phyloP scores from a whole-genome alignment of 2,113 vertebrate species.

The Callopanchax toddi region DNA sequence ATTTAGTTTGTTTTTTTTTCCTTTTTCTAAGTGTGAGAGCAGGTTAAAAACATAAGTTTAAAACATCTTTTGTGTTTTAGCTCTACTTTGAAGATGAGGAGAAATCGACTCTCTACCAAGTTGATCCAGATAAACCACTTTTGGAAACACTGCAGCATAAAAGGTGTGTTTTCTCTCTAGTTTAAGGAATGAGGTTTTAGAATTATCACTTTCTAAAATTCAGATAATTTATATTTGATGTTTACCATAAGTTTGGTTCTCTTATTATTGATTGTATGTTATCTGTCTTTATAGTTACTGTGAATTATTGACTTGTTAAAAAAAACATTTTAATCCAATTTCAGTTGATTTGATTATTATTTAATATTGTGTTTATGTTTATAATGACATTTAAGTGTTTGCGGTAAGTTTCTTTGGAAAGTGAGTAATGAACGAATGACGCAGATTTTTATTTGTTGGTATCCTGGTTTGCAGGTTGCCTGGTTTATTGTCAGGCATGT shows the following conservation, averaged over 20 bases:
- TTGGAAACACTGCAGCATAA: slow-evolving; percentile 83
- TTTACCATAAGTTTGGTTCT: not conserved
- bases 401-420: no score
- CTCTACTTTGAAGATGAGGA: slow-evolving; percentile 90
- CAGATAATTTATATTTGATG: no score
- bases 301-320: no score
- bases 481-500: not conserved
- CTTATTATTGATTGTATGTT: not conserved
- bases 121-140: slow-evolving; percentile 79
- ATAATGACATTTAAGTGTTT: no score
- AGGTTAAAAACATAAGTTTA: no score
- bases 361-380: no score
- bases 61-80: slow-evolving; percentile 53
- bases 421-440: not conserved
- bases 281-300: no score
- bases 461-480: not conserved
- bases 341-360: not conserved
- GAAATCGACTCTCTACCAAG: slow-evolving; percentile 78
- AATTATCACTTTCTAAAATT: no score
- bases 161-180: slow-evolving; percentile 77
- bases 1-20: no score
- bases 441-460: not conserved
- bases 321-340: no score
- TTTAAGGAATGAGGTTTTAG: not conserved
- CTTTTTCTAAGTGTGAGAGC: no score